A percentile compares a stretch with the other conserved stretches of the same genome.
phyloP scores from a whole-genome alignment of 2,113 vertebrate species.

The Marmota flaviventris region DNA sequence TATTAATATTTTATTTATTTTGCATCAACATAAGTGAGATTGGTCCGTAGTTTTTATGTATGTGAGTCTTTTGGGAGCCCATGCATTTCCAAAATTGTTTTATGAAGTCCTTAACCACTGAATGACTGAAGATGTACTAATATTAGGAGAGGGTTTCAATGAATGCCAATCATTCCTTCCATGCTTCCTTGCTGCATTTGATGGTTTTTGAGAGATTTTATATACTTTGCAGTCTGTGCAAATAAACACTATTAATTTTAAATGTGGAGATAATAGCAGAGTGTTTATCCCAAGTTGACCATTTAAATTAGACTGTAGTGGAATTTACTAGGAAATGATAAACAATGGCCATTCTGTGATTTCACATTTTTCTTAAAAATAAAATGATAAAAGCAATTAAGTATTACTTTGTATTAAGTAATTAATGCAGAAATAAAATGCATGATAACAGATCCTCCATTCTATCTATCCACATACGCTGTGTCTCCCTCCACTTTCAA shows the following conservation, averaged over 20 bases:
- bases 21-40: background rate
- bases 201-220: background rate
- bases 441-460: background rate
- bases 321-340: conserved; percentile 21
- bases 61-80: background rate
- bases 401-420: background rate
- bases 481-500: background rate
- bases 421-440: background rate
- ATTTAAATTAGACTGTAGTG: background rate
- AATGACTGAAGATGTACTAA: background rate
- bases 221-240: background rate
- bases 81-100: background rate
- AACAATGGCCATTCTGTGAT: background rate
- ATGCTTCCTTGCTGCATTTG: background rate
- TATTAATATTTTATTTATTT: conserved; percentile 17
- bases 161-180: background rate
- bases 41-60: background rate
- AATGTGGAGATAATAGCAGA: background rate
- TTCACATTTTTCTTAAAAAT: background rate
- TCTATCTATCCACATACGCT: background rate
- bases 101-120: background rate
- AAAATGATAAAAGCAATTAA: background rate
- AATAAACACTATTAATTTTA: background rate
- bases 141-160: background rate
- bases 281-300: background rate